Evolutionary conservation across 2,797 vertebrate genomes (phyloP).

Genomic region (Orestias chungarensis): DNA sequence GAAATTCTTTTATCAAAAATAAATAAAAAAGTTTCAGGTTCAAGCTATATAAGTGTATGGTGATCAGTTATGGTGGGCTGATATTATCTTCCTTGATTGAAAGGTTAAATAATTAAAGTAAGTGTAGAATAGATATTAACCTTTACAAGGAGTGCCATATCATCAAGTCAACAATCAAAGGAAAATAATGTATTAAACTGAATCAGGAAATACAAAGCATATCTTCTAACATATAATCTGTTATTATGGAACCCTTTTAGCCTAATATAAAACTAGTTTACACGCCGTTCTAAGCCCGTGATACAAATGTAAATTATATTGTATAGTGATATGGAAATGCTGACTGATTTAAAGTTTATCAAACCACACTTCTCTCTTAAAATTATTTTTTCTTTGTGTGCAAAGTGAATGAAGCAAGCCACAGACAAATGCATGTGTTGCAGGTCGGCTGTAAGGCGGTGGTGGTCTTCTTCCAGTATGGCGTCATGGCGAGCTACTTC

Average conservation of each 20-base stretch:
- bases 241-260: not conserved
- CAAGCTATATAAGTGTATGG: not conserved
- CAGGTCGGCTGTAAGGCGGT: constrained; percentile 92
- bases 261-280: not conserved
- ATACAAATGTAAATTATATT: too few species aligned
- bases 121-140: not conserved
- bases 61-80: not conserved
- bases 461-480: constrained; percentile 94
- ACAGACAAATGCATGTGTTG: constrained; percentile 5
- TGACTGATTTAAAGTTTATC: not conserved
- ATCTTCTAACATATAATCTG: not conserved
- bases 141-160: not conserved
- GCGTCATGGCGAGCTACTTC: constrained; percentile 95
- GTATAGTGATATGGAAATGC: too few species aligned
- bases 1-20: too few species aligned
- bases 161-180: not conserved
- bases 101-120: not conserved
- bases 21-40: too few species aligned
- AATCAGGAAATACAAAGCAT: not conserved
- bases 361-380: not conserved
- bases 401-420: not conserved
- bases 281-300: not conserved
- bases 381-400: not conserved
- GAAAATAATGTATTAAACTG: not conserved
- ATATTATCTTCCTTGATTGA: not conserved